Evolutionary conservation across 2,113 vertebrate species (phyloP).

Genomic region (Heterocephalus glaber): DNA sequence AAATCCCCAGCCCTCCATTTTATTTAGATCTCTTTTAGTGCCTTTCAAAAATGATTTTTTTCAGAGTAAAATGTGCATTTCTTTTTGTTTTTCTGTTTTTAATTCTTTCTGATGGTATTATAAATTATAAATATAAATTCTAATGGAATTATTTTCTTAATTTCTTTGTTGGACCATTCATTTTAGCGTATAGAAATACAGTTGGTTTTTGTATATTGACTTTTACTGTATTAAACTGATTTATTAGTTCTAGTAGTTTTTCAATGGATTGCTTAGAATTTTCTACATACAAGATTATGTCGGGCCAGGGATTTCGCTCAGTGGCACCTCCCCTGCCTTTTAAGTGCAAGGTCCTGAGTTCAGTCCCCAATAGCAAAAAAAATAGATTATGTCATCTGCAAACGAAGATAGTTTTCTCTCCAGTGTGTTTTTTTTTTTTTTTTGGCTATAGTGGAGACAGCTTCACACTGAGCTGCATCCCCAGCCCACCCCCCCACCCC

Average conservation of each 20-base stretch:
- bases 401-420: background rate
- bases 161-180: background rate
- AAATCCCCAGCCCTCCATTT: no score
- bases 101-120: background rate
- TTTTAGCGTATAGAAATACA: background rate
- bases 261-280: background rate
- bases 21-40: background rate
- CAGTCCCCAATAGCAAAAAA: no score
- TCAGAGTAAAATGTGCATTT: background rate
- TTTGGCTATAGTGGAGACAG: background rate
- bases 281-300: background rate
- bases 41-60: background rate
- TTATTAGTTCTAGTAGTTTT: background rate
- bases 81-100: background rate
- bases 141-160: background rate
- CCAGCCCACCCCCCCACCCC: background rate
- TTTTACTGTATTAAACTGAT: background rate
- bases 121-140: no score
- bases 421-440: background rate
- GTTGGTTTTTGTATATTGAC: background rate
- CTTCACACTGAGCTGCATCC: background rate
- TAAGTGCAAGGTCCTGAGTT: no score
- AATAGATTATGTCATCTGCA: background rate
- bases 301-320: no score
- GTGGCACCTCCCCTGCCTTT: no score